Conservation (phyloP, 2,797 vertebrate genomes). For the Sebastes hopkinsi region DNA sequence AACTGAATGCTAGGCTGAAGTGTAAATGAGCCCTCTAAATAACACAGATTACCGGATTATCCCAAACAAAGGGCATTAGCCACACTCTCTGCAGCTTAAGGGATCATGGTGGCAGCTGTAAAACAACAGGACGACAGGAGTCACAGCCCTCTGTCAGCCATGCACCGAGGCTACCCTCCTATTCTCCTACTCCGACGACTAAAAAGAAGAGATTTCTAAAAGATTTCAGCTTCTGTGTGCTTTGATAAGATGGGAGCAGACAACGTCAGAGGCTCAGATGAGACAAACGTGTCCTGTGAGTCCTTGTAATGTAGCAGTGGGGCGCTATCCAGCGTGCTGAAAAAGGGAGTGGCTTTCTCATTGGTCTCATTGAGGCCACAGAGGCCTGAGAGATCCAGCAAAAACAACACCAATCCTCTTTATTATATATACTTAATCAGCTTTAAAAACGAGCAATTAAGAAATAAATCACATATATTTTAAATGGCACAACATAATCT, state of each 20-base stretch:
- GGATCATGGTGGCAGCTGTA: slow-evolving; percentile 85
- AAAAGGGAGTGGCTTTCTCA: slow-evolving; percentile 81
- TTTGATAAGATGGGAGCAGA: slow-evolving; percentile 65
- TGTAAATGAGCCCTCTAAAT: slow-evolving; percentile 85
- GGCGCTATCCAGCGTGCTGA: slow-evolving; percentile 88
- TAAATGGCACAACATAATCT: not conserved
- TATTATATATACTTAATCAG: too few species aligned
- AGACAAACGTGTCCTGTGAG: slow-evolving; percentile 53
- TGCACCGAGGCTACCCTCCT: slow-evolving; percentile 35
- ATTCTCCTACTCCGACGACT: slow-evolving; percentile 40
- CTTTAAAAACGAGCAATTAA: too few species aligned
- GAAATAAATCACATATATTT: not conserved
- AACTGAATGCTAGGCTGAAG: slow-evolving; percentile 65
- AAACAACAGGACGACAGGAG: slow-evolving; percentile 81
- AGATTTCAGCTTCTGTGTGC: slow-evolving; percentile 48
- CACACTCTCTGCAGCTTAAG: slow-evolving; percentile 82
- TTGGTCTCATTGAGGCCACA: slow-evolving; percentile 54
- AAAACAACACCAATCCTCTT: slow-evolving; percentile 10
- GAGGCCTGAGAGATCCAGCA: slow-evolving; percentile 28
- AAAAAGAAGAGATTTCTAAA: slow-evolving; percentile 63
- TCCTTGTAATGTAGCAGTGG: slow-evolving; percentile 45
- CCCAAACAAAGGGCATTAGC: slow-evolving; percentile 85
- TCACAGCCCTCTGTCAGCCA: slow-evolving; percentile 70
- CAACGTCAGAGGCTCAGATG: slow-evolving; percentile 53
- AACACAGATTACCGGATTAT: slow-evolving; percentile 86